Percentiles rank a stretch among this genome's conserved stretches.
These are phyloP conservation scores for Zophobas atratus DNA, from an alignment of 1,140 invertebrate species.

Conservation along the genomic window DNA sequence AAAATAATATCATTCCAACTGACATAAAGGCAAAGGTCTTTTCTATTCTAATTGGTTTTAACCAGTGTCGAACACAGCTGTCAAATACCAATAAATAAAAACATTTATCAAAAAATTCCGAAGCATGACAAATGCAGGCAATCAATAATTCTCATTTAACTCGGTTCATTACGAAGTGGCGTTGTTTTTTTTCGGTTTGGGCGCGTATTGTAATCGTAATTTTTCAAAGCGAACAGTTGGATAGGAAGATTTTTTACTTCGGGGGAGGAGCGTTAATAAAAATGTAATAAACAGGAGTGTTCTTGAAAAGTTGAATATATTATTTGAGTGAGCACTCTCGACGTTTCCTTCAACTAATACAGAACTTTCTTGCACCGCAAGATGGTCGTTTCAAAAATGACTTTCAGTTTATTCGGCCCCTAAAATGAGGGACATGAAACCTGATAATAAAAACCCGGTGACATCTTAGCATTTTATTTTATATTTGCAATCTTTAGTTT, in stretches of 20 bases:
- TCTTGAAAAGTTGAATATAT: conserved; percentile 24
- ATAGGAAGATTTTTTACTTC: neutral
- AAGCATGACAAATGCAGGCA: too few species aligned
- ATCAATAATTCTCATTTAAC: too few species aligned
- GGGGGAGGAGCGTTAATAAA: neutral
- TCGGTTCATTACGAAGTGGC: too few species aligned
- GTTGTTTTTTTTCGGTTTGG: too few species aligned
- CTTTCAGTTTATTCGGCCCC: conserved; percentile 9
- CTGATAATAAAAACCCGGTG: neutral
- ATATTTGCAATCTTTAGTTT: conserved; percentile 36
- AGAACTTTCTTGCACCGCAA: conserved; percentile 22
- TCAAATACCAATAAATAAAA: too few species aligned
- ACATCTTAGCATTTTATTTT: conserved; percentile 22
- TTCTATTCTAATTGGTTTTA: too few species aligned
- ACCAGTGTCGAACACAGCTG: too few species aligned
- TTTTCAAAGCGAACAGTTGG: neutral
- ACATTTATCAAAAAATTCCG: too few species aligned
- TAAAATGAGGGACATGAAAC: neutral
- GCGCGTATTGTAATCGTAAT: neutral
- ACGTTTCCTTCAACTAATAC: conserved; percentile 23
- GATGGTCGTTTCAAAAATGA: conserved; percentile 26
- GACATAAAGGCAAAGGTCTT: too few species aligned
- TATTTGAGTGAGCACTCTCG: neutral
- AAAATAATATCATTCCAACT: too few species aligned
- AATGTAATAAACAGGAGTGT: conserved; percentile 13